Evolutionary conservation across 2,113 vertebrate genomes (phyloP), one percentile per base, ranked within the genome.

Genomic region (Hemiprocne comata): DNA sequence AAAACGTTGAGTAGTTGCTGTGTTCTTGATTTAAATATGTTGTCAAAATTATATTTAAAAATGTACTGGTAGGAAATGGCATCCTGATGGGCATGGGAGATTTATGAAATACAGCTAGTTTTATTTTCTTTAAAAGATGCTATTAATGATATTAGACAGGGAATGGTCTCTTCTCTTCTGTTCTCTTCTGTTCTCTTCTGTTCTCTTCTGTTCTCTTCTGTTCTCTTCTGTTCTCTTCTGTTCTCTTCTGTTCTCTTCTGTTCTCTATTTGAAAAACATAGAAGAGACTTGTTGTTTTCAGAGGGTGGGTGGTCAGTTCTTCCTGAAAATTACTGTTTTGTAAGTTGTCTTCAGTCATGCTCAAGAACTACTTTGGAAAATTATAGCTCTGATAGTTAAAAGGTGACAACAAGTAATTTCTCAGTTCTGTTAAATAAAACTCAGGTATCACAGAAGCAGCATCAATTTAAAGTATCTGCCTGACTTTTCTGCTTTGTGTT

Each of bases 301-400:
- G 67, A 82, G 62, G 16, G 16, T 36, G 36, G 20, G 21, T 93
- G 20, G 60, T 90, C 58, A 77, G 12, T 34, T 91, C 42, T 80
- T 76, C 51, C 60, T 71, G 64, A 89, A 91, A 87, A 83, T 85
- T 93, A 17, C 66, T 85, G 9, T 54, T 19, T 95, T 25, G 0
- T 73, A 76, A 82, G 40, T 58, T 87, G 71, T 76, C 51, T 85
- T n/a, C 70, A 66, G 50, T 62, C 1, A 3, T 93, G 58, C 55
- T 90, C 60, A 66, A 54, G 57, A 82, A 95, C 88, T 83, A 77
- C 53, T 83, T 44, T 40, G 25, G 46, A 70, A 93, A 93, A 95
- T 92, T 86, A 78, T 46, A 85, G 55, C 51, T 75, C 36, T 70
- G 51, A 29, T 81, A 60, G 58, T 71, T 93, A 90, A 87, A 90